Base-by-base conservation (phyloP, 2,888 invertebrate species). In the Cryptus viduatorius region DNA sequence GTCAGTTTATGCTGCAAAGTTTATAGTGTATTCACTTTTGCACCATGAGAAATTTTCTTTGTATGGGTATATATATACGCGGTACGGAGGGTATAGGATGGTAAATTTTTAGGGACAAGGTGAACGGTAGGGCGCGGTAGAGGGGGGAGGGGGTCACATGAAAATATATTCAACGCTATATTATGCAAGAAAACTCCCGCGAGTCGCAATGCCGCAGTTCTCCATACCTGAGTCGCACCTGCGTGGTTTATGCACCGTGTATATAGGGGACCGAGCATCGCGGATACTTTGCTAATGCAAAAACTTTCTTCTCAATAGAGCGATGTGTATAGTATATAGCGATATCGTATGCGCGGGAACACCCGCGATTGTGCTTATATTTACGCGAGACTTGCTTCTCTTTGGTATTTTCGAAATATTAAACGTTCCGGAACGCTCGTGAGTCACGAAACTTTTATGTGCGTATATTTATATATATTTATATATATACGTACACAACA, bases 251-350 rank as follows among this genome's bases (percentile, higher is more conserved):
- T 72, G 65, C 72, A 53, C 56, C 44, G 44, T 8, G 65, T 44
- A 59, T 16, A 8, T 37, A 7, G 37, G 37, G 44, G 64, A 59
- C 53, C 46, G 65, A 77, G 50, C 59, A 71, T 79, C 73, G 48
- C 56, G 79, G 68, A 86, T 79, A 82, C 87, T 84, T 86, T 78
- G 85, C 85, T 89, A 88, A 89, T 86, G 85, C 64, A 82, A 87
- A 89, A 89, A 89, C 82, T 89, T 89, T 24, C 31, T 44, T 50
- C 46, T 59, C 79, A 73, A 82, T 82, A 83, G 82, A 75, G 68
- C 37, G 46, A 69, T 7, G 42, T 79, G 65, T 68, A 46, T 69
- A 24, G 24, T 24, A 61, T 19, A 61, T 19, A 46, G 37, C 42
- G 24, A 19, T n/a, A 12, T 5, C 14, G 5, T 42, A 56, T 56